phyloP scores from a whole-genome alignment of 2,888 invertebrate species.

The Philopedon plagiatum region DNA sequence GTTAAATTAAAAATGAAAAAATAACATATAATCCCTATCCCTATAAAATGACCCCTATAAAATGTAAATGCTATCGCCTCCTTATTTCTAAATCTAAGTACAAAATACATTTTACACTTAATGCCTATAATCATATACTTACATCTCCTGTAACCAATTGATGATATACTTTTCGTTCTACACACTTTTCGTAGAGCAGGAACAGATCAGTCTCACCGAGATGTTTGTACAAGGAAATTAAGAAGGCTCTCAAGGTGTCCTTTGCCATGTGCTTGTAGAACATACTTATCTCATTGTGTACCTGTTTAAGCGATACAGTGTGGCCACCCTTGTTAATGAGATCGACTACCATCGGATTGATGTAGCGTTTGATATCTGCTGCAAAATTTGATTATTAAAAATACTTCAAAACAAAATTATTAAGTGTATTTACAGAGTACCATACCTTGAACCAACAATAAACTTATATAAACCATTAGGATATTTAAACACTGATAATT shows the following conservation, averaged over 20 bases:
- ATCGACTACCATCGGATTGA: conserved; percentile 51
- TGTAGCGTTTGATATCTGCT: conserved; percentile 47
- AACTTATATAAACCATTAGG: too few species aligned
- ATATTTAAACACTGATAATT: too few species aligned
- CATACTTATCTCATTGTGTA: conserved; percentile 47
- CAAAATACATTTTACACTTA: not conserved
- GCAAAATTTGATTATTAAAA: too few species aligned
- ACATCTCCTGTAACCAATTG: conserved; percentile 7
- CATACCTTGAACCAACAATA: too few species aligned
- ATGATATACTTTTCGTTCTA: conserved; percentile 51
- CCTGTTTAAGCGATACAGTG: conserved; percentile 41
- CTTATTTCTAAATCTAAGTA: conserved; percentile 12
- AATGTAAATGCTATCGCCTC: not conserved
- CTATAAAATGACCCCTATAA: not conserved
- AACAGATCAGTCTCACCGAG: conserved; percentile 29
- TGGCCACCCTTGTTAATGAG: conserved; percentile 46
- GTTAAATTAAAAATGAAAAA: too few species aligned
- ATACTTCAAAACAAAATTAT: too few species aligned
- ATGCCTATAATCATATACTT: not conserved
- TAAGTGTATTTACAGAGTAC: too few species aligned
- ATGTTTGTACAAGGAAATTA: conserved; percentile 39
- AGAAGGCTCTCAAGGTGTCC: conserved; percentile 50
- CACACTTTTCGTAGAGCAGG: conserved; percentile 50
- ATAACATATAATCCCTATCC: too few species aligned
- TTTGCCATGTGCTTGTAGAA: conserved; percentile 51